Evolutionary conservation across 2,797 vertebrate genomes (phyloP).

Genomic region (Xenentodon cancila): DNA sequence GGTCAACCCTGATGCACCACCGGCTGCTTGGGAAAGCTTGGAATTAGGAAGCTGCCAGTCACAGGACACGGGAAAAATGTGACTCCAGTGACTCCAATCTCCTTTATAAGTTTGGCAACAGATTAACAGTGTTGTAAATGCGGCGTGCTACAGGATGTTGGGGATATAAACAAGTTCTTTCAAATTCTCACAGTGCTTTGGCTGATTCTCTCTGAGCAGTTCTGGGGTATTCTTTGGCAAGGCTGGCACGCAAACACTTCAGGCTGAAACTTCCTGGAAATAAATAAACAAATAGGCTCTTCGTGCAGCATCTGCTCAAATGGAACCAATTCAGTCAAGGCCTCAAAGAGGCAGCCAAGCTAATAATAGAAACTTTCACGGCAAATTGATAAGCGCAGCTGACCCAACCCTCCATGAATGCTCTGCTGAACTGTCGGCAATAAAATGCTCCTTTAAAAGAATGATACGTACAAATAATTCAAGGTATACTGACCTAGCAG

Average conservation of each 20-base stretch:
- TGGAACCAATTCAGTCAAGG: constrained; percentile 69
- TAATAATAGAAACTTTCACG: constrained; percentile 72
- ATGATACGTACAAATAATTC: constrained; percentile 29
- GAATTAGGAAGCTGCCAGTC: constrained; percentile 64
- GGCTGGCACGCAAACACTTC: constrained; percentile 54
- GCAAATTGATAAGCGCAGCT: constrained; percentile 61
- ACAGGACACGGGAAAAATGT: constrained; percentile 49
- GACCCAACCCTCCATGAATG: constrained; percentile 50
- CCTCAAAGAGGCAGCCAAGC: constrained; percentile 63
- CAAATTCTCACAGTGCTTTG: constrained; percentile 34
- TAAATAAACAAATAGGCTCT: constrained; percentile 72
- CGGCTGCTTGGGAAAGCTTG: constrained; percentile 60
- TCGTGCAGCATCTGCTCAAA: constrained; percentile 73
- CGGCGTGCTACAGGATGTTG: constrained; percentile 47
- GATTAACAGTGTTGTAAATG: constrained; percentile 63
- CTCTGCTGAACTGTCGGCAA: constrained; percentile 4
- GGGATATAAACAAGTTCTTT: constrained; percentile 57
- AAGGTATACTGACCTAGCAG: constrained; percentile 38
- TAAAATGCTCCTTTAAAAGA: constrained; percentile 7
- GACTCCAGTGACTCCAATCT: constrained; percentile 51
- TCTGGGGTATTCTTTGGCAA: constrained; percentile 55
- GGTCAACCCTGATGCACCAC: constrained; percentile 67
- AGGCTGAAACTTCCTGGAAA: constrained; percentile 65
- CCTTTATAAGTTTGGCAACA: constrained; percentile 64
- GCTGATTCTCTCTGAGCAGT: constrained; percentile 29